phyloP scores from a whole-genome alignment of 2,888 invertebrate genomes.

The Pilophorus perplexus region DNA sequence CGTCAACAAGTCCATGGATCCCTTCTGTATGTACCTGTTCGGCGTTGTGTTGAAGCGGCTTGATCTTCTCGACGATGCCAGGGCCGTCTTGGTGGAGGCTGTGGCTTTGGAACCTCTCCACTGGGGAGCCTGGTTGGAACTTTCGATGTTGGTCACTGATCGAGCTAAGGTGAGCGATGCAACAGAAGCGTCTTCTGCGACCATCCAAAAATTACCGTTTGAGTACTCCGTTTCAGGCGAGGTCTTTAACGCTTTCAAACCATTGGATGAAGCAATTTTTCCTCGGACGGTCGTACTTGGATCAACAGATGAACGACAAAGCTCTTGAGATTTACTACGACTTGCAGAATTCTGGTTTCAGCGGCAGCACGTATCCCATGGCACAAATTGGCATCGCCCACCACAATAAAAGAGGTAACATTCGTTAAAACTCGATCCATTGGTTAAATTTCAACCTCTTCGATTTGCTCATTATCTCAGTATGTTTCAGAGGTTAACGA shows the following conservation, averaged over 20 bases:
- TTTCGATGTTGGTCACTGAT: constrained; percentile 79
- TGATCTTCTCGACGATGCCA: constrained; percentile 74
- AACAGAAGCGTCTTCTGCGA: too few relatives aligned
- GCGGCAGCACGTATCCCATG: constrained; percentile 81
- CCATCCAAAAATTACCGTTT: background rate
- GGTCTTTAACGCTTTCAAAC: constrained; percentile 61
- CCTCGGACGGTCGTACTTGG: constrained; percentile 82
- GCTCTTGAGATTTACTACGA: constrained; percentile 78
- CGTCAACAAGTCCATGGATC: constrained; percentile 65
- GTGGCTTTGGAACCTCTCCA: constrained; percentile 76
- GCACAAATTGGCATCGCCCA: constrained; percentile 90
- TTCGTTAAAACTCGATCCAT: background rate
- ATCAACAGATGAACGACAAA: constrained; percentile 85
- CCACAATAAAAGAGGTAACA: constrained; percentile 81
- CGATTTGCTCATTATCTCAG: background rate
- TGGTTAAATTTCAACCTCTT: background rate
- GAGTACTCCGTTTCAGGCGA: constrained; percentile 51
- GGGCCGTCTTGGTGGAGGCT: constrained; percentile 74
- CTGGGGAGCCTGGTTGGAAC: constrained; percentile 94
- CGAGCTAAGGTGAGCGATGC: constrained; percentile 67
- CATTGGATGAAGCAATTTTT: constrained; percentile 97
- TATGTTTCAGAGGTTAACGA: constrained; percentile 74
- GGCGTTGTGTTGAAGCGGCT: constrained; percentile 87
- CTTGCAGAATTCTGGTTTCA: constrained; percentile 75
- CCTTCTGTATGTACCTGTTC: constrained; percentile 82